Percentiles rank a stretch among this genome's conserved stretches.
Conservation (phyloP, 2,797 vertebrate species). For the Halcyon chelicuti region DNA sequence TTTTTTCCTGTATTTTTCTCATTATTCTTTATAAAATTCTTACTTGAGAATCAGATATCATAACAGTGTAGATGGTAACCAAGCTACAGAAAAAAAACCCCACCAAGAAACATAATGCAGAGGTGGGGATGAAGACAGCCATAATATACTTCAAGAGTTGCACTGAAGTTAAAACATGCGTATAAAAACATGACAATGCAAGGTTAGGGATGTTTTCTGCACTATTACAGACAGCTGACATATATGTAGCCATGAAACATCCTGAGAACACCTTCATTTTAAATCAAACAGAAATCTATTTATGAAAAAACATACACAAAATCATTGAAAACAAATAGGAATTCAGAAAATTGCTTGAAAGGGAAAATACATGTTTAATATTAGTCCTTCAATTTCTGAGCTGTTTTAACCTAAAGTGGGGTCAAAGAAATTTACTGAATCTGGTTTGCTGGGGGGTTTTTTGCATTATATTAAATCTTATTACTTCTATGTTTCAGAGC, state of each 20-base stretch:
- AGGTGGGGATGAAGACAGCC: background rate
- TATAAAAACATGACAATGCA: background rate
- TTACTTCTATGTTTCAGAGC: background rate
- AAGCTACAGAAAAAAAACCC: background rate
- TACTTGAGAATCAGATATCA: background rate
- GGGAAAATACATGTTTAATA: background rate
- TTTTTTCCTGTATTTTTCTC: background rate
- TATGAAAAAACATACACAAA: background rate
- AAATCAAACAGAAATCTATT: background rate
- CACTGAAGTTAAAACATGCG: background rate
- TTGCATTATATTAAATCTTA: background rate
- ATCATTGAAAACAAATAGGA: background rate
- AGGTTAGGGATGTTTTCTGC: background rate
- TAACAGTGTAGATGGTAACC: background rate
- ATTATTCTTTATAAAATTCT: background rate
- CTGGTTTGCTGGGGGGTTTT: fast-evolving
- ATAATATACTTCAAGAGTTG: background rate
- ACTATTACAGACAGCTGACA: background rate
- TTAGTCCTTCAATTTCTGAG: background rate
- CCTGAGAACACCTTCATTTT: background rate
- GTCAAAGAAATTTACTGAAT: background rate
- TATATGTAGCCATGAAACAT: background rate
- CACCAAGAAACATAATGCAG: background rate
- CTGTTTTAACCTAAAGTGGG: background rate
- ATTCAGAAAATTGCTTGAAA: background rate